Evolutionary conservation across 2,888 invertebrate species (phyloP).

Genomic region (Xestobium rufovillosum): DNA sequence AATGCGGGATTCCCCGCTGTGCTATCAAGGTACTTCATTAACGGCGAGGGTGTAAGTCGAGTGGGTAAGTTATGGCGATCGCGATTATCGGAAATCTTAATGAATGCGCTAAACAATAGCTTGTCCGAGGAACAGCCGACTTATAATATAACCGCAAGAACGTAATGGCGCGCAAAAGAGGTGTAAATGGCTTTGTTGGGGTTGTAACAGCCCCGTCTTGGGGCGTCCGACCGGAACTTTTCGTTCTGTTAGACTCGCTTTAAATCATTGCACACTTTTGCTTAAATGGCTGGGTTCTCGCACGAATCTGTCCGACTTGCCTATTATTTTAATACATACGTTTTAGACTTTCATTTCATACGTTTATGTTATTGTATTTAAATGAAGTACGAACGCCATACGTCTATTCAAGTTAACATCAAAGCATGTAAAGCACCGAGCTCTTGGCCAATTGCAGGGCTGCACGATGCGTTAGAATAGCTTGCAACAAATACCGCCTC

Average conservation of each 20-base stretch:
- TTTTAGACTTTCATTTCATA: no score
- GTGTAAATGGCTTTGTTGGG: conserved; percentile 27
- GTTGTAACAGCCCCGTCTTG: conserved; percentile 14
- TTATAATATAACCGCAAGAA: conserved; percentile 24
- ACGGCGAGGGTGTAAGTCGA: conserved; percentile 29
- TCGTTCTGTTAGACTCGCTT: conserved; percentile 20
- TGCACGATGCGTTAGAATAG: no score
- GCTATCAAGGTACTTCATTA: conserved; percentile 40
- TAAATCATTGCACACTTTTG: conserved; percentile 30
- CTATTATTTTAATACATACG: no score
- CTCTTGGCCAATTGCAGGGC: no score
- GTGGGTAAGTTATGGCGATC: conserved; percentile 36
- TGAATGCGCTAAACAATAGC: conserved; percentile 37
- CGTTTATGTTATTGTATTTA: no score
- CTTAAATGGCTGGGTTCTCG: conserved; percentile 28
- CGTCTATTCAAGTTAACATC: no score
- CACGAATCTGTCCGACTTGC: conserved; percentile 25
- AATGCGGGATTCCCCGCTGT: conserved; percentile 33
- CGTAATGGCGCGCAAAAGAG: conserved; percentile 28
- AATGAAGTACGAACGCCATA: no score
- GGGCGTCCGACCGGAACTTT: conserved; percentile 32
- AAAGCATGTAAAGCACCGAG: no score
- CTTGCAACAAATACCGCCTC: no score
- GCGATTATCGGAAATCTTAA: conserved; percentile 40
- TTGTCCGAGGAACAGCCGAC: conserved; percentile 23